phyloP scores from a whole-genome alignment of 2,113 vertebrate species.

The Pelusios castaneus region DNA sequence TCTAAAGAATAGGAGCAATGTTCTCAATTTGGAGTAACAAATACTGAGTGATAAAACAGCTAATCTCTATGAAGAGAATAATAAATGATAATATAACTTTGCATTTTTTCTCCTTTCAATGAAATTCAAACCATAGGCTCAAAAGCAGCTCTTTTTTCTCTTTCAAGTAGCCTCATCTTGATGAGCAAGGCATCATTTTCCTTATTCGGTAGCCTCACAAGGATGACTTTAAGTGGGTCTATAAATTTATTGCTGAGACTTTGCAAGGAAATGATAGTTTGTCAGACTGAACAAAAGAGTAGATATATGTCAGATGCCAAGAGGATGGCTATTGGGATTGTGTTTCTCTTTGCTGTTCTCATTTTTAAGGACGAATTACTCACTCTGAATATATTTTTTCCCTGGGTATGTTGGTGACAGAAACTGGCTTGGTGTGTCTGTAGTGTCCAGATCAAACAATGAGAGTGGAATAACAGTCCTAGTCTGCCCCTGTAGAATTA shows the following conservation, averaged over 20 bases:
- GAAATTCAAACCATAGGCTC: constrained; percentile 13
- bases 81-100: not conserved
- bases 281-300: constrained; percentile 35
- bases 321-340: constrained; percentile 8
- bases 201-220: constrained; percentile 18
- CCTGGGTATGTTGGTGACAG: not conserved
- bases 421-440: not conserved
- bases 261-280: constrained; percentile 58
- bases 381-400: not conserved
- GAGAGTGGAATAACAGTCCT: not conserved
- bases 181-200: constrained; percentile 29
- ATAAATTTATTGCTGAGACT: constrained; percentile 38
- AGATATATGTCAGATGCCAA: constrained; percentile 39
- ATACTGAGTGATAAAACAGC: not conserved
- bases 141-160: constrained; percentile 32
- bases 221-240: constrained; percentile 14
- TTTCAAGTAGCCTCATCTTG: constrained; percentile 40
- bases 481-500: not conserved
- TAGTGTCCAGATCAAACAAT: not conserved
- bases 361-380: constrained; percentile 6
- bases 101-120: constrained; percentile 11
- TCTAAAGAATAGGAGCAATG: too few relatives aligned
- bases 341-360: constrained; percentile 48
- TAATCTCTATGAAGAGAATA: not conserved
- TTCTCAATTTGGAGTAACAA: not conserved